A percentile compares a stretch with the other conserved stretches of the same genome.
phyloP scores from a whole-genome alignment of 2,113 vertebrate species.

The Rhombomys opimus region DNA sequence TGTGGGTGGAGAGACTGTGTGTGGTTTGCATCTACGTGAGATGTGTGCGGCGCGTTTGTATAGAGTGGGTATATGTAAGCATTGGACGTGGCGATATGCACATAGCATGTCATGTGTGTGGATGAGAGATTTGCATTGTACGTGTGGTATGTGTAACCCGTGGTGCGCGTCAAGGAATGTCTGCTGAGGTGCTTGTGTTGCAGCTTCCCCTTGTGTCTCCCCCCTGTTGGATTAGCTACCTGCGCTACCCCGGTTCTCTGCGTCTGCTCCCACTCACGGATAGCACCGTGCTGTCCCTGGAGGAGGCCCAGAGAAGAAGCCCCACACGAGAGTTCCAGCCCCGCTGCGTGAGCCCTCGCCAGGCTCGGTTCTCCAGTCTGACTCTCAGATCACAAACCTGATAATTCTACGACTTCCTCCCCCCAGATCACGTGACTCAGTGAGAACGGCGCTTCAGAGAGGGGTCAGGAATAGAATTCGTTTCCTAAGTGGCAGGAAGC shows the following conservation, averaged over 20 bases:
- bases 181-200: neutral
- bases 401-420: neutral
- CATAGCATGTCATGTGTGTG: no score
- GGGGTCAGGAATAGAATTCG: neutral
- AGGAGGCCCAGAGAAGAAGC: neutral
- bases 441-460: neutral
- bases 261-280: neutral
- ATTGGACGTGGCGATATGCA: neutral
- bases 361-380: neutral
- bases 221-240: neutral
- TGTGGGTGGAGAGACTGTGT: neutral
- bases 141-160: neutral
- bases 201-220: neutral
- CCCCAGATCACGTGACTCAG: neutral
- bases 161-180: neutral
- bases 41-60: neutral
- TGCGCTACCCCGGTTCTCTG: no score
- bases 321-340: neutral
- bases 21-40: neutral
- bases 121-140: neutral
- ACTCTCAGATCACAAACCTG: neutral
- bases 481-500: neutral
- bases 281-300: neutral
- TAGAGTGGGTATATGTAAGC: neutral
- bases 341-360: accelerated